Evolutionary conservation across 2,888 invertebrate genomes (phyloP), one percentile per base, ranked within the genome.

Genomic region (Dichetophora obliterata): DNA sequence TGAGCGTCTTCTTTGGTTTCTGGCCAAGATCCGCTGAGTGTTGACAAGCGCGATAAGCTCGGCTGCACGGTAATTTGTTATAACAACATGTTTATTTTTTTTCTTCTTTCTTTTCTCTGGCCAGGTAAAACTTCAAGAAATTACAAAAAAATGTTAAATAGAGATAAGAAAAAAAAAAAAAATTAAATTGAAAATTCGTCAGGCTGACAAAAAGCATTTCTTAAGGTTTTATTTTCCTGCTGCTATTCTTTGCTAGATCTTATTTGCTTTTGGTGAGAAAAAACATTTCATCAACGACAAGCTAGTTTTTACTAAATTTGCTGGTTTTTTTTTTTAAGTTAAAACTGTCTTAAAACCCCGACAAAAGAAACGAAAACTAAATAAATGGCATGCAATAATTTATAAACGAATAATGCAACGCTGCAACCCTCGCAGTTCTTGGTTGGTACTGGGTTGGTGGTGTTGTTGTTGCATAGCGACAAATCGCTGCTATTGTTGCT

Each of bases 371-470:
- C 11, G 50, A 65, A 37, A 72, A 73, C 37, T 50, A 81, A 84
- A 85, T 82, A 85, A 85, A 85, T 85, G 82, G 80, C 68, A 14
- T 75, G 85, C 85, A 82, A 85, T 85, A 84, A 82, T 83, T 85
- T 82, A 80, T 76, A 75, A 65, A 27, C 66, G 66, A 43, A 34
- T 66, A 66, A 37, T 66, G 61, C 61, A 61, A 11, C 27, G 37
- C n/a, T n/a, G 48, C 22, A 14, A 50, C 27, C 50, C 27, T 48
- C 63, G 68, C 6, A 16, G 24, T 8, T 57, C 71, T 69, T 19
- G n/a, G 6, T 27, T 16, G 19, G 19, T 14, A 19, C 9, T 34
- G n/a, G 5, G 54, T 57, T 68, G 57, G 24, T 54, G 11, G 63
- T 74, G 24, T 54, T 52, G 57, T 66, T 24, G 61, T 54, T 68